Evolutionary conservation across 2,797 vertebrate species (phyloP).

Genomic region (Chlorospingus semifuscus): DNA sequence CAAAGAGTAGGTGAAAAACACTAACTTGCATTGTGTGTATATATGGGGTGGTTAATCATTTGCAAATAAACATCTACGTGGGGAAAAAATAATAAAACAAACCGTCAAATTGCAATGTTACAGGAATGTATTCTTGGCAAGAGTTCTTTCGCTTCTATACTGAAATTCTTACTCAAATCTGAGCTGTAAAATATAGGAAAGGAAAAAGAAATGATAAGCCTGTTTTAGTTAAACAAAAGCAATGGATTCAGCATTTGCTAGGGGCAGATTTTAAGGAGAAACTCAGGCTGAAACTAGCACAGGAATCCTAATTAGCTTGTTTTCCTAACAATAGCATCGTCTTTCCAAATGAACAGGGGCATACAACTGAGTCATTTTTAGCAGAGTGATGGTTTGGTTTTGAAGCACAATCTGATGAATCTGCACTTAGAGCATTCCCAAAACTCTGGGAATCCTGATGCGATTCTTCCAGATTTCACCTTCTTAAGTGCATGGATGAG

Average conservation of each 20-base stretch:
- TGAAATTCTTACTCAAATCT: background rate
- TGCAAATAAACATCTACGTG: conserved; percentile 32
- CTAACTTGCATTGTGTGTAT: background rate
- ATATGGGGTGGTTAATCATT: conserved; percentile 13
- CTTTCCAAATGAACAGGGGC: background rate
- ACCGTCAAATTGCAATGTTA: conserved; percentile 43
- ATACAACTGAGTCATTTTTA: background rate
- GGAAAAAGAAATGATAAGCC: background rate
- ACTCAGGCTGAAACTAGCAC: conserved; percentile 24
- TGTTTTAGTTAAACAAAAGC: conserved; percentile 61
- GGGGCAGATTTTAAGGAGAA: conserved; percentile 38
- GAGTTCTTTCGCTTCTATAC: background rate
- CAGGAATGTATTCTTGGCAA: conserved; percentile 46
- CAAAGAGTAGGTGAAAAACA: conserved; percentile 21
- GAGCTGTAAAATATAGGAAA: conserved; percentile 30
- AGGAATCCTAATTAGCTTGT: conserved; percentile 39
- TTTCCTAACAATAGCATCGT: conserved; percentile 25
- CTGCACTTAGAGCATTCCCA: background rate
- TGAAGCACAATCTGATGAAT: background rate
- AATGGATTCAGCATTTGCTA: conserved; percentile 34
- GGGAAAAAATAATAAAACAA: background rate
- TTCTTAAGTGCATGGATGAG: background rate
- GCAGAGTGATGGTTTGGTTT: background rate
- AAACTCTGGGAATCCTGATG: background rate
- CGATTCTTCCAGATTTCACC: background rate